These are phyloP conservation scores for Neoscelio sp. DNA, from an alignment of 2,888 invertebrate genomes.

Conservation along the genomic window DNA sequence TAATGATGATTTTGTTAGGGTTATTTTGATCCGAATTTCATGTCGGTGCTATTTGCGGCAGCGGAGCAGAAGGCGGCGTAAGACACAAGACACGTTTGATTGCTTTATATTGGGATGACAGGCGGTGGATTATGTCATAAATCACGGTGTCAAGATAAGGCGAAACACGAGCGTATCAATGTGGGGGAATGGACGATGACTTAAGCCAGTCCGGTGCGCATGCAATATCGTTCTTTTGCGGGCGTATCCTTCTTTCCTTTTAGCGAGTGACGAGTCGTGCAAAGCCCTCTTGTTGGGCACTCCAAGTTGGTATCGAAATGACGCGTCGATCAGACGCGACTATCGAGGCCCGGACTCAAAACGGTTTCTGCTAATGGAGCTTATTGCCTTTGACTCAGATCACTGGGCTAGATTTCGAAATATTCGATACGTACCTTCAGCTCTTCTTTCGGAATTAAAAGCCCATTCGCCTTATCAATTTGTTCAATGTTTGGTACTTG, in stretches of 20 bases:
- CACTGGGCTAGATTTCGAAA: conserved; percentile 12
- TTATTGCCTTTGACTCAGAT: conserved; percentile 53
- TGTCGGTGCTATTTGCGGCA: conserved; percentile 69
- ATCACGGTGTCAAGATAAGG: conserved; percentile 73
- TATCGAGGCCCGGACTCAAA: conserved; percentile 47
- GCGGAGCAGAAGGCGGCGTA: conserved; percentile 43
- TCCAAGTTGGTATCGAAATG: conserved; percentile 40
- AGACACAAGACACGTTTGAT: conserved; percentile 55
- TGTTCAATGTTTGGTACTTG: conserved; percentile 9
- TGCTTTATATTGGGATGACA: conserved; percentile 58
- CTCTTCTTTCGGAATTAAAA: conserved; percentile 24
- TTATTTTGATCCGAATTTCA: conserved; percentile 52
- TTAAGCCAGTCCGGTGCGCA: conserved; percentile 47
- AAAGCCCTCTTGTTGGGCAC: conserved; percentile 29
- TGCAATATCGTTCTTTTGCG: conserved; percentile 58
- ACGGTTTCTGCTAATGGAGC: conserved; percentile 61
- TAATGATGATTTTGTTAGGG: conserved; percentile 73
- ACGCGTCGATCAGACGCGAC: conserved; percentile 52
- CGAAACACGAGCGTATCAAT: conserved; percentile 69
- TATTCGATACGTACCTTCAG: conserved; percentile 11
- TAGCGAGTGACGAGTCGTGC: conserved; percentile 54
- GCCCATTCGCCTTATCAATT: conserved; percentile 22
- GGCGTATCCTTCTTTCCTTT: conserved; percentile 67
- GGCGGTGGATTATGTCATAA: conserved; percentile 71
- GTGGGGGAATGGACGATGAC: conserved; percentile 65